Base-by-base conservation (phyloP, 2,797 vertebrate genomes). In the Harpagifer antarcticus region DNA sequence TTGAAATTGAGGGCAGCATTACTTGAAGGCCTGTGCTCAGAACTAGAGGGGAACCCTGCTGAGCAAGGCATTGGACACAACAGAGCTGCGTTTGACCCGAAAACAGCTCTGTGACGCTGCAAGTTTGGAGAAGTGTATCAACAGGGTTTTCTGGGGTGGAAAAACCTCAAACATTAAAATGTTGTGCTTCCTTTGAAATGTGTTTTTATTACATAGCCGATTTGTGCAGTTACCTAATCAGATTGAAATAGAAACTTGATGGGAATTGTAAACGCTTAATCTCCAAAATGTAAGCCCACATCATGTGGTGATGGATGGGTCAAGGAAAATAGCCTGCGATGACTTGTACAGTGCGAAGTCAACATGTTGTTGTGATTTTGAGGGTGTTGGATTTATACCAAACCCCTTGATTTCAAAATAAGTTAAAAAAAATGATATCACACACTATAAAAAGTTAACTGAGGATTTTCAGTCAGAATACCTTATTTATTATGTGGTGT, bases 261-360 rank as follows among this genome's bases (percentile, higher is more conserved):
- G 77, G 62, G 61, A 82, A 66, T 72, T 75, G 48, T 82, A 87
- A 85, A 79, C 79, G 7, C n/a, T 85, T 89, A 81, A 88, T 83
- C 86, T 83, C 68, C 47, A 53, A 82, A 85, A 84, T 78, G 64
- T 84, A 19, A 85, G 53, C 71, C 42, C 53, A 33, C 57, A 54
- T 78, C 49, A 45, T 58, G 56, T 80, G 45, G 48, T 33, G 58
- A 80, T 43, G 63, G 50, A 80, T 43, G 63, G 47, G 50, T 48
- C n/a, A 33, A 43, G 4, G 4, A 4, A 42, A 72, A 53, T 27
- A 17, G 19, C 19, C 12, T 10, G 42, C 1, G 3, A 49, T 14
- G 14, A 45, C 15, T n/a, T 57, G 0, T 31, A 23, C 33, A 54
- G 2, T 59, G 13, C 55, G 2, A 43, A 68, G 23, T 16, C 71